phyloP scores from a whole-genome alignment of 2,797 vertebrate species.

The Oreortyx pictus region DNA sequence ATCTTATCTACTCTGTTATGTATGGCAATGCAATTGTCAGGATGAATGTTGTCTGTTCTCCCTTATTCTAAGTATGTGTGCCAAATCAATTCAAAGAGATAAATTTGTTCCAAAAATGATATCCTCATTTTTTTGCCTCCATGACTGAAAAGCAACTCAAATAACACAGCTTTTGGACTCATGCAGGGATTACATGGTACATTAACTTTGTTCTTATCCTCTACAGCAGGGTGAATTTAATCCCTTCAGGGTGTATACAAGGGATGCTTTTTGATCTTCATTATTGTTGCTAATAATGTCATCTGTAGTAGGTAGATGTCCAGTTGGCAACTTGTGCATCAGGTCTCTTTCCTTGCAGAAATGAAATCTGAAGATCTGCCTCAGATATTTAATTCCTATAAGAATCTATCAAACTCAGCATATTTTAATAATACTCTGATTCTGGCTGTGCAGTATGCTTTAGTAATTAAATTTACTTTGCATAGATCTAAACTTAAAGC shows the following conservation, averaged over 20 bases:
- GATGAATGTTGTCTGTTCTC: neutral
- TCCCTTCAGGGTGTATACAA: neutral
- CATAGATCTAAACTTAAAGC: neutral
- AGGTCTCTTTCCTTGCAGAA: neutral
- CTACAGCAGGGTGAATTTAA: conserved; percentile 37
- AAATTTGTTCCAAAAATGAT: neutral
- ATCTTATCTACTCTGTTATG: conserved; percentile 4
- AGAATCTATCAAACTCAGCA: neutral
- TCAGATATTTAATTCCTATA: neutral
- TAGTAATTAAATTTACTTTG: neutral
- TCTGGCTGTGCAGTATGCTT: neutral
- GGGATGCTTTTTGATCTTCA: neutral
- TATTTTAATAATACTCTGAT: neutral
- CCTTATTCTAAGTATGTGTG: neutral
- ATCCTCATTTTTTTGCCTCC: conserved; percentile 22
- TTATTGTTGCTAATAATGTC: neutral
- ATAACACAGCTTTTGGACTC: conserved; percentile 20
- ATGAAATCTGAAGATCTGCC: neutral
- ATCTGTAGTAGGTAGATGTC: neutral
- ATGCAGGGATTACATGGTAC: neutral
- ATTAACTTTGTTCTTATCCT: conserved; percentile 37
- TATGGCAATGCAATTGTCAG: neutral
- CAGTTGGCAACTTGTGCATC: neutral
- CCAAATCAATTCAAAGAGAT: conserved; percentile 26
- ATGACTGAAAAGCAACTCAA: conserved; percentile 16